Conservation (phyloP, 2,888 invertebrate species). For the Actias luna region DNA sequence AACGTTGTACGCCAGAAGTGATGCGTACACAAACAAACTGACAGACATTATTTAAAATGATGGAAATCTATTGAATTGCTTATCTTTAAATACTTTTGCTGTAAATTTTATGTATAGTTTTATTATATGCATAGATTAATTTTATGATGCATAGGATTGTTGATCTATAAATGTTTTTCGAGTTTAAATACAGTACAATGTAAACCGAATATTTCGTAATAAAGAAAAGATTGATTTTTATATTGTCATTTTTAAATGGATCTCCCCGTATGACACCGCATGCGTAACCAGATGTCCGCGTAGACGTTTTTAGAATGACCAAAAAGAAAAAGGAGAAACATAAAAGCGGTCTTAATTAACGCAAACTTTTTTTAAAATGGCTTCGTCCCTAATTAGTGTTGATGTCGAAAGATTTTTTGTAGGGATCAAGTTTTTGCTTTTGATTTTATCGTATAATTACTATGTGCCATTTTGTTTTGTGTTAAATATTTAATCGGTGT, state of each 20-base stretch:
- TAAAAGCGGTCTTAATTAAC: slow-evolving; percentile 1
- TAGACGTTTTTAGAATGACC: slow-evolving; percentile 4
- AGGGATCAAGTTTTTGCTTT: background rate
- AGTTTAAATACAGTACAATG: too few relatives aligned
- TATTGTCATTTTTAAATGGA: background rate
- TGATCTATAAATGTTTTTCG: too few relatives aligned
- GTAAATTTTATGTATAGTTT: too few relatives aligned
- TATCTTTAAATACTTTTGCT: too few relatives aligned
- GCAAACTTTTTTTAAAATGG: slow-evolving; percentile 13
- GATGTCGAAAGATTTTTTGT: slow-evolving; percentile 19
- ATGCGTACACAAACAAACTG: too few relatives aligned
- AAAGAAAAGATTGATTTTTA: background rate
- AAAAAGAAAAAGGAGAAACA: slow-evolving; percentile 11
- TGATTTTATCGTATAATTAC: background rate
- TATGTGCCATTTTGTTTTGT: background rate
- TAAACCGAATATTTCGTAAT: background rate
- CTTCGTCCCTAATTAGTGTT: slow-evolving; percentile 17
- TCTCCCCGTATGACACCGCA: slow-evolving; percentile 4
- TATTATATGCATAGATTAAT: too few relatives aligned
- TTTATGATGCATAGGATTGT: too few relatives aligned
- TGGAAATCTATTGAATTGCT: too few relatives aligned
- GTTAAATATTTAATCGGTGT: background rate
- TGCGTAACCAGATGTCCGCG: slow-evolving; percentile 12
- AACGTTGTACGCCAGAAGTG: too few relatives aligned
- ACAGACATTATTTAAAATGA: too few relatives aligned